These are phyloP conservation scores for Celastrina argiolus DNA, from an alignment of 2,888 invertebrate species.

Conservation along the genomic window DNA sequence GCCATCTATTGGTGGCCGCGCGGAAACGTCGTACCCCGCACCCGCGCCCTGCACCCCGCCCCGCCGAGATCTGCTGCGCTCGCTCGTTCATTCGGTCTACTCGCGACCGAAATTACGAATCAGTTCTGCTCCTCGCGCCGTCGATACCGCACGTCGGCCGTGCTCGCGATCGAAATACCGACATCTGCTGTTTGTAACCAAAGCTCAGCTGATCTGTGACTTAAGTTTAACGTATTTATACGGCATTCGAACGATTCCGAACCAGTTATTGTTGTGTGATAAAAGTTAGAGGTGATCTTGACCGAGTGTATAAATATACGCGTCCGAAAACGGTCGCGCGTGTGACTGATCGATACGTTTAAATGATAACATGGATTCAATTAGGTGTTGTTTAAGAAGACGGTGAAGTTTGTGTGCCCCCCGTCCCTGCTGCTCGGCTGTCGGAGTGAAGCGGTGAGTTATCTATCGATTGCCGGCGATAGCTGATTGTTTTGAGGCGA, in stretches of 20 bases:
- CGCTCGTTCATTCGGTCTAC: conserved; percentile 50
- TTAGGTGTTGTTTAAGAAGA: conserved; percentile 66
- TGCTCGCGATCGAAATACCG: conserved; percentile 34
- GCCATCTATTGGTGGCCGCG: conserved; percentile 55
- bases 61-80: conserved; percentile 35
- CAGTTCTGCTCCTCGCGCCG: conserved; percentile 62
- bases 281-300: conserved; percentile 44
- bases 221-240: conserved; percentile 38
- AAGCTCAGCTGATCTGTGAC: conserved; percentile 71
- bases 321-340: conserved; percentile 67
- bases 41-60: conserved; percentile 36
- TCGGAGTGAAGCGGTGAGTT: conserved; percentile 52
- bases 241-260: conserved; percentile 34
- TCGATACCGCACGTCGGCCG: conserved; percentile 36
- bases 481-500: conserved; percentile 58
- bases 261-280: conserved; percentile 39
- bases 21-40: conserved; percentile 35
- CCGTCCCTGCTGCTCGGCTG: conserved; percentile 45
- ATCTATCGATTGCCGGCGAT: conserved; percentile 53
- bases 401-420: conserved; percentile 53
- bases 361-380: conserved; percentile 77
- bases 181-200: conserved; percentile 36
- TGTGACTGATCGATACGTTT: conserved; percentile 76
- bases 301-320: conserved; percentile 73
- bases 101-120: conserved; percentile 29